Percentiles rank a stretch among this genome's conserved stretches.
phyloP scores from a whole-genome alignment of 2,797 vertebrate genomes.

The Nothura maculosa region DNA sequence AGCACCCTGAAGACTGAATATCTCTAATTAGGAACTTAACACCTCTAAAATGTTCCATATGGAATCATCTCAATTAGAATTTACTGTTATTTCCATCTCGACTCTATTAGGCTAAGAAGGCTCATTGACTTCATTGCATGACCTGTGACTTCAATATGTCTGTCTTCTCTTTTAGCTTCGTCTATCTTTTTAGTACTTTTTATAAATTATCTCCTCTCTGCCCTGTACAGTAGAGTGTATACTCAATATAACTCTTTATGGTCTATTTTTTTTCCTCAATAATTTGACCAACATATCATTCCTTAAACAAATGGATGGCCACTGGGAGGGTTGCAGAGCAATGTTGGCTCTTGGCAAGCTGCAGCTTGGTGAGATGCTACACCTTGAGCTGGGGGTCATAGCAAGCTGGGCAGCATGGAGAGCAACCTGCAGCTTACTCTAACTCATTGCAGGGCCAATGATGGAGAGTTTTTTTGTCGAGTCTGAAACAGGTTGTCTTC shows the following conservation, averaged over 20 bases:
- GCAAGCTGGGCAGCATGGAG: neutral
- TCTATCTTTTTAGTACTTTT: neutral
- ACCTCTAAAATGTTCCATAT: slow-evolving; percentile 60
- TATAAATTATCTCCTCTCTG: neutral
- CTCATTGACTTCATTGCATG: neutral
- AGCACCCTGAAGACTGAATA: neutral
- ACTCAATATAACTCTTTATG: neutral
- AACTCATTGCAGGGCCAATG: neutral
- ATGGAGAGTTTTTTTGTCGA: neutral
- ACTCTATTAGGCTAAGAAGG: neutral
- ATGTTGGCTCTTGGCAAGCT: neutral
- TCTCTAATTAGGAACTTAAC: slow-evolving; percentile 66
- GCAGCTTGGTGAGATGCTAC: neutral
- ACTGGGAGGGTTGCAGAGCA: neutral
- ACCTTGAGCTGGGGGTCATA: neutral
- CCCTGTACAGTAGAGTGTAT: neutral
- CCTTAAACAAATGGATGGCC: neutral
- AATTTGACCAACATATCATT: neutral
- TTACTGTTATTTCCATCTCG: neutral
- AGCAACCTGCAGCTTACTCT: neutral
- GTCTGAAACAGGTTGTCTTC: neutral
- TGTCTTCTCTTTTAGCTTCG: neutral
- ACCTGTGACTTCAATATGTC: slow-evolving; percentile 13
- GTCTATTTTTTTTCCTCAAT: neutral
- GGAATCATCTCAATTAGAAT: neutral